Conservation (phyloP, 2,888 invertebrate species). For the Agonopterix alstromeriana region DNA sequence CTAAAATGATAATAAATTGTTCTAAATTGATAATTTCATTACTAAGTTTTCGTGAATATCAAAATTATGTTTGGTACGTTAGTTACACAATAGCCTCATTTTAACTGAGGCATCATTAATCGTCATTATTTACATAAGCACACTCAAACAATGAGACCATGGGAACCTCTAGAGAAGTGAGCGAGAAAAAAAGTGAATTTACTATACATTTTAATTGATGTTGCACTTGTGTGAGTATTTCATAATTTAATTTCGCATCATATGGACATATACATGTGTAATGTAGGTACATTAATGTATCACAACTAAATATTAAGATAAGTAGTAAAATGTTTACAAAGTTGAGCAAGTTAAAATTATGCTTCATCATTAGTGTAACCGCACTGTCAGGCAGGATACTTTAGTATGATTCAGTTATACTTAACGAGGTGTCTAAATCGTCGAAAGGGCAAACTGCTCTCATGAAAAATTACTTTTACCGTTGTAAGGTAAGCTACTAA, state of each 20-base stretch:
- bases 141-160: conserved; percentile 29
- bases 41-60: too few relatives aligned
- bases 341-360: too few relatives aligned
- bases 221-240: background rate
- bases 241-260: background rate
- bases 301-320: too few relatives aligned
- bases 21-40: too few relatives aligned
- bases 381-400: too few relatives aligned
- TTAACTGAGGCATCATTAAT: conserved; percentile 25
- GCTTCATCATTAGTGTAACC: too few relatives aligned
- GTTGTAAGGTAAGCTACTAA: too few relatives aligned
- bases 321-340: too few relatives aligned
- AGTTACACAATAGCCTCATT: conserved; percentile 26
- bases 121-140: conserved; percentile 40
- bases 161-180: conserved; percentile 21
- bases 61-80: background rate
- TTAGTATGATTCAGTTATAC: too few relatives aligned
- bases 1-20: too few relatives aligned
- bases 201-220: conserved; percentile 5
- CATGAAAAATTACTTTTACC: conserved; percentile 1
- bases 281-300: too few relatives aligned
- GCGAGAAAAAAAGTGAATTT: conserved; percentile 19
- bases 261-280: too few relatives aligned
- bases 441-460: conserved; percentile 3
- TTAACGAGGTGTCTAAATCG: background rate